phyloP scores from a whole-genome alignment of 2,113 vertebrate species.

The Hiodon alosoides region DNA sequence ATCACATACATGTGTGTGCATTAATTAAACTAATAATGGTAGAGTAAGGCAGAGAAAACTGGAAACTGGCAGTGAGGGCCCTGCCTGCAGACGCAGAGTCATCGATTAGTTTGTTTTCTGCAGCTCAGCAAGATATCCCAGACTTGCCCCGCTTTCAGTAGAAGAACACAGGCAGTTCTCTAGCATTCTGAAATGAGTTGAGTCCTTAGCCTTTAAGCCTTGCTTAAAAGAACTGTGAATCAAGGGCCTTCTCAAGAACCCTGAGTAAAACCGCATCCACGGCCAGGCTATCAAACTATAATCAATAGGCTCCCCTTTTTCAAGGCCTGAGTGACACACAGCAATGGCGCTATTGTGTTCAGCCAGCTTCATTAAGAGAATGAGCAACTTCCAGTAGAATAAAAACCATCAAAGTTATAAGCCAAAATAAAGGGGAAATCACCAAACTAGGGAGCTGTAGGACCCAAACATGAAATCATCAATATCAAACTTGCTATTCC shows the following conservation, averaged over 20 bases:
- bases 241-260: too few species aligned
- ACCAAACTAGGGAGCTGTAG: not conserved
- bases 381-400: not conserved
- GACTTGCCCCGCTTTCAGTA: not conserved
- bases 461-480: not conserved
- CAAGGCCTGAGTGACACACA: not conserved
- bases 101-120: conserved; percentile 12
- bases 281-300: too few species aligned
- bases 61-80: not conserved
- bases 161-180: not conserved
- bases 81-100: not conserved
- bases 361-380: not conserved
- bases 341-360: not conserved
- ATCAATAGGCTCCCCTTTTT: not conserved
- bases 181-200: not conserved
- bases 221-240: too few species aligned
- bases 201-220: too few species aligned
- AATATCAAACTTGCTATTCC: not conserved
- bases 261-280: too few species aligned
- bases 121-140: conserved; percentile 11
- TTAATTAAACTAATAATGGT: not conserved
- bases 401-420: not conserved
- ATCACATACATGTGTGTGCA: not conserved
- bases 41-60: not conserved
- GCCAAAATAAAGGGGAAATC: not conserved